Conservation (phyloP, 2,113 vertebrate genomes). For the Catharus fuscescens region DNA sequence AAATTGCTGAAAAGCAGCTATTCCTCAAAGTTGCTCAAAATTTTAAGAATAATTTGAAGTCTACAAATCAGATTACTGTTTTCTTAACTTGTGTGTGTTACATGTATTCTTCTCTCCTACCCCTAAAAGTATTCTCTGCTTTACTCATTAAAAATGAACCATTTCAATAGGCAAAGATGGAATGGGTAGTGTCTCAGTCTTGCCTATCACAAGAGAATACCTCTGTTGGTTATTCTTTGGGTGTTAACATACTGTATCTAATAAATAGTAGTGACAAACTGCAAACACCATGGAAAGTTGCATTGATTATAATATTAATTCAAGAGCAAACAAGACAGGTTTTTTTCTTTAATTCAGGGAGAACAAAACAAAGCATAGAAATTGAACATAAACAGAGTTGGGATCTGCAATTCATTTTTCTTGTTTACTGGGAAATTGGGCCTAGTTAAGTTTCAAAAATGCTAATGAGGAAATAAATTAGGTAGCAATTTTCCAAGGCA, state of each 20-base stretch:
- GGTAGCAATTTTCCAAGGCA: conserved; percentile 41
- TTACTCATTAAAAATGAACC: neutral
- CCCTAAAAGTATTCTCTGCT: neutral
- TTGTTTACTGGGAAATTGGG: conserved; percentile 36
- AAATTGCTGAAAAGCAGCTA: neutral
- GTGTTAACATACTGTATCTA: neutral
- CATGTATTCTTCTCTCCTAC: neutral
- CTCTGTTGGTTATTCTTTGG: neutral
- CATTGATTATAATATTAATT: conserved; percentile 52
- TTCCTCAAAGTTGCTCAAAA: neutral
- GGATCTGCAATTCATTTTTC: conserved; percentile 54
- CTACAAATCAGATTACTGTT: neutral
- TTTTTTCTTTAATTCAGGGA: conserved; percentile 29
- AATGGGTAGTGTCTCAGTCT: neutral
- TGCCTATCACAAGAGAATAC: neutral
- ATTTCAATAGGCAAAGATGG: neutral
- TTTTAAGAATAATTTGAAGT: neutral
- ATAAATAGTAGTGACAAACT: conserved; percentile 41
- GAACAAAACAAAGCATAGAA: conserved; percentile 11
- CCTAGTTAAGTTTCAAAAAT: conserved; percentile 63
- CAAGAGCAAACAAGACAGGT: neutral
- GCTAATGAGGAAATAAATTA: conserved; percentile 60
- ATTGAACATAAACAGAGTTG: conserved; percentile 41
- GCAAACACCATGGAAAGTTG: conserved; percentile 11
- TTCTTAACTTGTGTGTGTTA: neutral